Base-by-base conservation (phyloP, 1,140 invertebrate genomes). In the Chionoecetes opilio region DNA sequence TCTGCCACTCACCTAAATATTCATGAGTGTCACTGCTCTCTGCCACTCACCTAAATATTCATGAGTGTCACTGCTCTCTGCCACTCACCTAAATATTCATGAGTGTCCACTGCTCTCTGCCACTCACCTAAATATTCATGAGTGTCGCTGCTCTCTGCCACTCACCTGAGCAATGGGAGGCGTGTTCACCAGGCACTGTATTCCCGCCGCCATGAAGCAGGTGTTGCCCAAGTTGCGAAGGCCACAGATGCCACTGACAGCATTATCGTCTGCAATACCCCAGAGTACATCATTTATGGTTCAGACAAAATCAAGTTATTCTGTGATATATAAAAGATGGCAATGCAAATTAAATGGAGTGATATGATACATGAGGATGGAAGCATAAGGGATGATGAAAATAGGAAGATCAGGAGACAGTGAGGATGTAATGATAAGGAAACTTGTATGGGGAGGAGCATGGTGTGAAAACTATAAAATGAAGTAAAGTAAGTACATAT, bases 221-320 rank as follows among this genome's bases (percentile, higher is more conserved):
- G 97, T 97, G 96, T 97, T 97, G 31, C 97, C 97, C n/a, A 98
- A 96, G 96, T 98, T 98, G 91, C 97, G 96, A 6, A 98, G 96
- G 3, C 97, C 97, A 85, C 98, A 98, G 85, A 98, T 95, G 97
- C 93, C 94, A 34, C 96, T 93, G 5, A 95, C 95, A 63, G 93
- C 94, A 94, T 93, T 95, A 29, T 93, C 90, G 75, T 95, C 95
- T 96, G 91, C 5, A 94, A 86, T 31, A 41, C 3, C 17, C 17
- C n/a, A 35, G 29, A 32, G 6, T 34, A 35, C n/a, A 35, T 82
- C 63, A 92, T 17, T 63, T 82, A 63, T 38, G 11, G 0, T 53
- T 11, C 88, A 63, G 3, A 90, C 29, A 63, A 38, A 21, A 90
- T 37, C n/a, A 63, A 63, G 29, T 8, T n/a, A 9, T 29, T 63